Conservation (phyloP, 2,888 invertebrate species). For the Danaus chrysippus region DNA sequence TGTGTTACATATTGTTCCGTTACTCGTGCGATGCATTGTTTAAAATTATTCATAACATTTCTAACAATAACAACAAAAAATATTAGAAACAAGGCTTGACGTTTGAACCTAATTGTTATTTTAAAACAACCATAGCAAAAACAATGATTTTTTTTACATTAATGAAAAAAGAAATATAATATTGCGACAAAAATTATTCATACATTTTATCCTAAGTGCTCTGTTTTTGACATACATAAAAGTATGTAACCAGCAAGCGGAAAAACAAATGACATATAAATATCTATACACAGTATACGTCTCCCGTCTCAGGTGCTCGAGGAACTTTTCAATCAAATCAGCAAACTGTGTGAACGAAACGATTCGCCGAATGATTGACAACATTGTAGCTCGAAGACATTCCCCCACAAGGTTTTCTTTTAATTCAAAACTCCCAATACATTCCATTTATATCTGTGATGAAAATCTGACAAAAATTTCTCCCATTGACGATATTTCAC, state of each 20-base stretch:
- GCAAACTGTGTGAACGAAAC: slow-evolving; percentile 54
- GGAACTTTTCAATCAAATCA: slow-evolving; percentile 76
- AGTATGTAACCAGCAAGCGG: slow-evolving; percentile 9
- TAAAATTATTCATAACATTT: neutral
- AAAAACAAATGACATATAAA: slow-evolving; percentile 29
- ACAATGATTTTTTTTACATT: neutral
- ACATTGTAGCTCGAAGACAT: slow-evolving; percentile 59
- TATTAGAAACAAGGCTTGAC: neutral
- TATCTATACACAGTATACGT: slow-evolving; percentile 26
- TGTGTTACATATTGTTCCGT: neutral
- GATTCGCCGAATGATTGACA: slow-evolving; percentile 71
- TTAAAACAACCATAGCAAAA: too few relatives aligned
- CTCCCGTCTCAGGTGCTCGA: slow-evolving; percentile 61
- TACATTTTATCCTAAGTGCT: neutral
- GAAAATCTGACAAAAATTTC: slow-evolving; percentile 24
- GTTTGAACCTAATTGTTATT: too few relatives aligned
- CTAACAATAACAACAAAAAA: neutral
- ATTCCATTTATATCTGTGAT: slow-evolving; percentile 47
- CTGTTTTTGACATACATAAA: neutral
- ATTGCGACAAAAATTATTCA: too few relatives aligned
- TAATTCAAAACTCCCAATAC: slow-evolving; percentile 44
- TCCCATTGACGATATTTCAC: slow-evolving; percentile 17
- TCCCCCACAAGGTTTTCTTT: slow-evolving; percentile 46
- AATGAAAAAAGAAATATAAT: neutral
- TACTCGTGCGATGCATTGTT: too few relatives aligned